Conservation (phyloP, 2,113 vertebrate genomes). For the Daubentonia madagascariensis region DNA sequence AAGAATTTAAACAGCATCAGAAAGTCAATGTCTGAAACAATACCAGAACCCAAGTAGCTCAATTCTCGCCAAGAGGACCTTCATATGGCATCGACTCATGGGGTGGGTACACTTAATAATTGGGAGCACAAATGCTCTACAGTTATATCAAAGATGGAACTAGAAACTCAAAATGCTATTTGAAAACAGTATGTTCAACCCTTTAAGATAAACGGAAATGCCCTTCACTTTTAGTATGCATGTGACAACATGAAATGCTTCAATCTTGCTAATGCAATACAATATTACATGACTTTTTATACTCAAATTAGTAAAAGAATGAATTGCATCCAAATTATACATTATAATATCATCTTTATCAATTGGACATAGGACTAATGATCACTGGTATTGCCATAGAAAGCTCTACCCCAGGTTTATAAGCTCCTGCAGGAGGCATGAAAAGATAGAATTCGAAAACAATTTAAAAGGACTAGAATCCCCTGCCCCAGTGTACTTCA, state of each 20-base stretch:
- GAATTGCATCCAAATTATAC: background rate
- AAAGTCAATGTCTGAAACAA: background rate
- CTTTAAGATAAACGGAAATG: background rate
- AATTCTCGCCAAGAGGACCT: background rate
- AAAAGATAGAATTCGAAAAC: background rate
- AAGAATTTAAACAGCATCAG: background rate
- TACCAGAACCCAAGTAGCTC: background rate
- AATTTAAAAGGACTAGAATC: fast-evolving
- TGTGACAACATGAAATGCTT: background rate
- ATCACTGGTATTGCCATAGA: background rate
- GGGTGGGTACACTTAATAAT: background rate
- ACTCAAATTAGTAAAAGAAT: background rate
- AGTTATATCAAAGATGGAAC: fast-evolving
- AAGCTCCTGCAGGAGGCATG: background rate
- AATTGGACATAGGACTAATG: background rate
- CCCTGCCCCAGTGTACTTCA: background rate
- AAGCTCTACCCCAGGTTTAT: background rate
- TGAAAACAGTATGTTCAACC: background rate
- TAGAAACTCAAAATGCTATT: background rate
- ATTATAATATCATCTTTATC: background rate
- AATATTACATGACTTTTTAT: background rate
- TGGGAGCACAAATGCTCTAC: background rate
- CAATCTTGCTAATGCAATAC: background rate
- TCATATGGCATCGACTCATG: fast-evolving
- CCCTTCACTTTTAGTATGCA: background rate